Evolutionary conservation across 2,888 invertebrate species (phyloP), one percentile per base, ranked within the genome.

Genomic region (Apotomis capreana): DNA sequence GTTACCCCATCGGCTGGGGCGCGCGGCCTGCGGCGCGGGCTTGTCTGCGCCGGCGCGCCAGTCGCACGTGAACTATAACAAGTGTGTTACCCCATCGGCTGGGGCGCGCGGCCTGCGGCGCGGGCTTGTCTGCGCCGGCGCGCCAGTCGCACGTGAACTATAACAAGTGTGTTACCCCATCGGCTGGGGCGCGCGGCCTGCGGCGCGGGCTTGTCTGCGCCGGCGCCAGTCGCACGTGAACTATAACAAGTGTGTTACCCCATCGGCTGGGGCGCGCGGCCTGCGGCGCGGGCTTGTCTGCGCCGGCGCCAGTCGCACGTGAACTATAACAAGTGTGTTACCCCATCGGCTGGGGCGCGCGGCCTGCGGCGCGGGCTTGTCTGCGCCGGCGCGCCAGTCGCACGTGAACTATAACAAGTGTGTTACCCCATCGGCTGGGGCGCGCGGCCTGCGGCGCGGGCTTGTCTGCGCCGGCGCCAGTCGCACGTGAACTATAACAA

Each of bases 181-280:
- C 91, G 77, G 5, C 88, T 88, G 46, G 88, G 88, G 0, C 87
- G 74, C 13, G 40, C 40, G 40, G 40, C 40, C 40, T 5, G 76
- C 57, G 74, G 75, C 46, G 72, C 74, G 74, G 46, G 74, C 71
- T 74, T 61, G 68, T 73, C 59, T 70, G 76, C 82, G 0, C 84
- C 85, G 12, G 26, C 93, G 85, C 93, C 93, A 93, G 87, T 94
- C 93, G 78, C 92, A 92, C 82, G 92, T 93, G 86, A 93, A 26
- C 26, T 26, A 26, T 26, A 26, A 26, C 26, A 2, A 1, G 26
- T 26, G 26, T 26, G 26, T 40, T 26, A 89, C 91, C 91, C 92
- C 92, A 92, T n/a, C 91, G 77, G 5, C 88, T 88, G 46, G 88
- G 88, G 0, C 87, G 74, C 13, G 40, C 40, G 40, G 40, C 40